Evolutionary conservation across 2,888 invertebrate species (phyloP), one percentile per base, ranked within the genome.

Genomic region (Eilema depressum): DNA sequence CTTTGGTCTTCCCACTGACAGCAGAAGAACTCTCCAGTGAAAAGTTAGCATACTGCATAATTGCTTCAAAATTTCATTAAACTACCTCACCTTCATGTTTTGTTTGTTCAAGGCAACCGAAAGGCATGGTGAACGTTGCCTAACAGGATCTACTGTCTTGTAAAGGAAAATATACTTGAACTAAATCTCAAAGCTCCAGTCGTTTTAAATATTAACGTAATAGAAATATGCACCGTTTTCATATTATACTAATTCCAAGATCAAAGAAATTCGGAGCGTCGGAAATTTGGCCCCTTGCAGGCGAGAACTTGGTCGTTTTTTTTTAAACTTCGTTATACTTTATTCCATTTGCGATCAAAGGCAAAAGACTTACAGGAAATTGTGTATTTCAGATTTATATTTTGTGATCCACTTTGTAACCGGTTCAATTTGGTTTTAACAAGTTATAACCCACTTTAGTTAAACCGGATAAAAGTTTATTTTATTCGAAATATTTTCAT

Each of bases 271-370:
- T 71, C 70, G 68, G 74, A 77, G 83, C 71, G 81, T 30, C 62
- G 80, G 83, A 85, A 87, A 82, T 82, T 73, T 73, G 73, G 75
- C 71, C 79, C 73, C 67, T 71, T 76, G 68, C 72, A 75, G 70
- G 73, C 69, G 66, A 64, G 75, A 88, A 81, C 82, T 86, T 68
- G 78, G 76, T 73, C 65, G 63, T 84, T 85, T 83, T 83, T 84
- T 81, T 59, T 59, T 14, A 59, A 59, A 86, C 86, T 86, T 89
- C 85, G 84, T 90, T 90, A 89, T 87, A 83, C 85, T 86, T 87
- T 86, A 89, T 87, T 88, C 83, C 80, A 86, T 88, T 88, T 86
- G 82, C 83, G 78, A 75, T 86, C 84, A 83, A 86, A 86, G 84
- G 76, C 65, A 68, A 80, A 80, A 79, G 77, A 78, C 77, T 85